Base-by-base conservation (phyloP, 2,797 vertebrate species). In the Falco cherrug region DNA sequence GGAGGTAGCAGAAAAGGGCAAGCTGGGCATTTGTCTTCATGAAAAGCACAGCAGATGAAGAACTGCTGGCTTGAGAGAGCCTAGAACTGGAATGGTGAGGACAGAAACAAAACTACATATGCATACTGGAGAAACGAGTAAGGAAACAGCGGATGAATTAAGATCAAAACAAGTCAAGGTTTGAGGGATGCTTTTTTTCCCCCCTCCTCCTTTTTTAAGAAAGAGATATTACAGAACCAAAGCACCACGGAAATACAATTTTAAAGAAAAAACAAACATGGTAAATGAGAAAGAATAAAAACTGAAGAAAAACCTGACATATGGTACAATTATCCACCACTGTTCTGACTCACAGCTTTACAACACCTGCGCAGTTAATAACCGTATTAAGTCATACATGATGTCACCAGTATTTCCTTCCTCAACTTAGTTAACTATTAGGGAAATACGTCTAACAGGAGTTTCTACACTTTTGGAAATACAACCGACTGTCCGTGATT, bases 291-390 rank as follows among this genome's bases (percentile, higher is more conserved):
- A 95, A 87, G 59, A 80, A 41, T 51, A 69, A 94, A 67, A 92
- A 92, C 3, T 37, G 60, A 86, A 61, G 20, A 35, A 39, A 81
- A 84, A 80, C 33, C 45, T 84, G 80, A 63, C 91, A 95, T 93
- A 93, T 85, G 89, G 79, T 73, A 82, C 59, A 91, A 95, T 92
- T 96, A 96, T 86, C 63, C 74, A 90, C 43, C 65, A 39, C 73
- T 88, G 84, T 96, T 96, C 88, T 93, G 91, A 95, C 65, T 94
- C 94, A 93, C 93, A 96, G 93, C 93, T 95, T 96, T 89, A 86
- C 87, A 97, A 92, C 92, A 97, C 92, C 95, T 95, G 93, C 1
- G 0, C 69, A 78, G 61, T 84, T 95, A 94, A 93, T 84, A 96
- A 89, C 68, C 45, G 3, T 73, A 92, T 93, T 87, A 89, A 93